Conservation (phyloP, 2,113 vertebrate species). For the Epinephelus moara region DNA sequence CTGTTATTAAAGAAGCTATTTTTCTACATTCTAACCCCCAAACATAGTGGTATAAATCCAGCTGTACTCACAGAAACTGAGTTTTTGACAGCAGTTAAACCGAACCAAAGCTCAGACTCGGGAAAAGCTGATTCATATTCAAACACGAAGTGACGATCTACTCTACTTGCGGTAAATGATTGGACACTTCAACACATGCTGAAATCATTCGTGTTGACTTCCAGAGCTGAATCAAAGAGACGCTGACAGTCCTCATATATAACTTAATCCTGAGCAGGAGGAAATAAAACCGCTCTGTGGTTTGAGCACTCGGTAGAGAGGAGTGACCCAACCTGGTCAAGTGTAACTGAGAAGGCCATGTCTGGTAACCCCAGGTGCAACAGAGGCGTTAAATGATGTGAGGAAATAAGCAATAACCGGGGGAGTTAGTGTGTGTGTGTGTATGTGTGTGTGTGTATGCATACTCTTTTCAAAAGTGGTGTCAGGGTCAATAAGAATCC, state of each 20-base stretch:
- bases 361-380: conserved; percentile 68
- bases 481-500: conserved; percentile 63
- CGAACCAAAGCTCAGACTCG: conserved; percentile 13
- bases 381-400: conserved; percentile 68
- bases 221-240: conserved; percentile 70
- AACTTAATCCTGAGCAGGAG: conserved; percentile 73
- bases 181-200: conserved; percentile 63
- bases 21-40: neutral
- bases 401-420: conserved; percentile 67
- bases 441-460: conserved; percentile 9
- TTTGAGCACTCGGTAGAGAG: conserved; percentile 39
- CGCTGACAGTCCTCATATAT: conserved; percentile 78
- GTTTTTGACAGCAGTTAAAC: neutral
- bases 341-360: conserved; percentile 70
- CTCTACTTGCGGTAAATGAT: conserved; percentile 50
- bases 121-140: conserved; percentile 45
- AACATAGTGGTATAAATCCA: neutral
- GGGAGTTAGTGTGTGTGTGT: conserved; percentile 16
- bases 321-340: conserved; percentile 55
- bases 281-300: conserved; percentile 68
- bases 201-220: conserved; percentile 67
- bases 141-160: conserved; percentile 55
- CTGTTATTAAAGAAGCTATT: neutral
- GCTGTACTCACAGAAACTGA: neutral
- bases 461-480: conserved; percentile 22